Percentiles rank a stretch among this genome's conserved stretches.
Evolutionary conservation across 2,113 vertebrate species (phyloP).

Genomic region (Ageneiosus marmoratus): DNA sequence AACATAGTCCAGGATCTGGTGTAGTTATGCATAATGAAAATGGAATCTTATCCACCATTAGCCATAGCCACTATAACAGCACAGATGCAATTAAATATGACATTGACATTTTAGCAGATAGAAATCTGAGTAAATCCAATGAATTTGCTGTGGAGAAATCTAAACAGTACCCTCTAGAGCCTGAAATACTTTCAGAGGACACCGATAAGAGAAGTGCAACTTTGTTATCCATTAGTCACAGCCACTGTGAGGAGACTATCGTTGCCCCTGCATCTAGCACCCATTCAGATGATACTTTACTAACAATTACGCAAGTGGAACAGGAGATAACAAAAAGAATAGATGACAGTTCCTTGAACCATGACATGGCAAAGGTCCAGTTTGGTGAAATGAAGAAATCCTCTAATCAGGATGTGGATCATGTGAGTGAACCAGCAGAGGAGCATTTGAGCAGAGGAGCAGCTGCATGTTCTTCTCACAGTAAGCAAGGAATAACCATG

Average conservation of each 20-base stretch:
- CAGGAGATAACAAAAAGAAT: not conserved
- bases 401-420: not conserved
- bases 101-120: not conserved
- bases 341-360: not conserved
- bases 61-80: not conserved
- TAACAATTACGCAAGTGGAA: not conserved
- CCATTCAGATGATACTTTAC: not conserved
- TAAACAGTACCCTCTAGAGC: not conserved
- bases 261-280: not conserved
- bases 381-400: slow-evolving; percentile 2
- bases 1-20: slow-evolving; percentile 5
- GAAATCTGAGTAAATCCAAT: not conserved
- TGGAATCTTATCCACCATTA: not conserved
- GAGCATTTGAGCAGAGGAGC: not conserved
- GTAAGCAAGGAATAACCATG: not conserved
- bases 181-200: not conserved
- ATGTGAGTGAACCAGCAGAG: not conserved
- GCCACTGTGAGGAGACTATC: not conserved
- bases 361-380: not conserved
- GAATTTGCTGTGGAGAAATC: slow-evolving; percentile 14
- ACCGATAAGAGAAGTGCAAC: not conserved
- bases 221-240: not conserved
- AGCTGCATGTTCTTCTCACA: slow-evolving; percentile 14
- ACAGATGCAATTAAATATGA: slow-evolving; percentile 1
- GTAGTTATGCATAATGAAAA: not conserved